Percentiles rank a stretch among this genome's conserved stretches.
These are phyloP conservation scores for Notolepis coatsorum DNA, from an alignment of 2,797 vertebrate species.

Conservation along the genomic window DNA sequence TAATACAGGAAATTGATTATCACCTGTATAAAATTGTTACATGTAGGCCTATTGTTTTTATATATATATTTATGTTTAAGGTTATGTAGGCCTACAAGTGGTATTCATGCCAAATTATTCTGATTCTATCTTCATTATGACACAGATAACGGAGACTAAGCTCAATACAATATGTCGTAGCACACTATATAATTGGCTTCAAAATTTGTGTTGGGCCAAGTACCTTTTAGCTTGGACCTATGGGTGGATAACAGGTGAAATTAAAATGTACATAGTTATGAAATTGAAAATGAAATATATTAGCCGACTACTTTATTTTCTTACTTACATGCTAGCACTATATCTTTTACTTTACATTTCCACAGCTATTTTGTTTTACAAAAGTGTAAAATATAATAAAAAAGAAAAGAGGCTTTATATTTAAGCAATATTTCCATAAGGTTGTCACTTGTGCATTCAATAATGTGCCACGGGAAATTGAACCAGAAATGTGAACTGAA, in stretches of 20 bases:
- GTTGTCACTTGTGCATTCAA: slow-evolving; percentile 33
- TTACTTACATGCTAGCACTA: slow-evolving; percentile 66
- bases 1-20: slow-evolving; percentile 14
- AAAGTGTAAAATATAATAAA: slow-evolving; percentile 59
- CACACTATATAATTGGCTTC: slow-evolving; percentile 38
- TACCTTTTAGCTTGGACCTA: slow-evolving; percentile 23
- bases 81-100: too few species aligned
- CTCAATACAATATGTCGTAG: slow-evolving; percentile 47
- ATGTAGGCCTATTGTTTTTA: too few species aligned
- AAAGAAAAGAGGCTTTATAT: slow-evolving; percentile 51
- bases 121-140: background rate
- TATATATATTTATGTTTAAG: too few species aligned
- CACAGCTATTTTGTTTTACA: slow-evolving; percentile 74
- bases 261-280: slow-evolving; percentile 68
- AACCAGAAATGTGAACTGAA: slow-evolving; percentile 53
- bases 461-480: slow-evolving; percentile 22
- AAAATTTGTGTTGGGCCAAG: slow-evolving; percentile 45
- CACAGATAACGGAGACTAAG: slow-evolving; percentile 4
- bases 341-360: slow-evolving; percentile 75
- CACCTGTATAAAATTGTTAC: too few species aligned
- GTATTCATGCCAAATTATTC: slow-evolving; percentile 10
- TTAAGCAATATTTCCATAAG: slow-evolving; percentile 67
- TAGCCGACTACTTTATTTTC: slow-evolving; percentile 75
- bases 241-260: slow-evolving; percentile 25
- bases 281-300: slow-evolving; percentile 47